These are phyloP conservation scores for Haemorhous mexicanus DNA, from an alignment of 2,113 vertebrate genomes.

Conservation along the genomic window DNA sequence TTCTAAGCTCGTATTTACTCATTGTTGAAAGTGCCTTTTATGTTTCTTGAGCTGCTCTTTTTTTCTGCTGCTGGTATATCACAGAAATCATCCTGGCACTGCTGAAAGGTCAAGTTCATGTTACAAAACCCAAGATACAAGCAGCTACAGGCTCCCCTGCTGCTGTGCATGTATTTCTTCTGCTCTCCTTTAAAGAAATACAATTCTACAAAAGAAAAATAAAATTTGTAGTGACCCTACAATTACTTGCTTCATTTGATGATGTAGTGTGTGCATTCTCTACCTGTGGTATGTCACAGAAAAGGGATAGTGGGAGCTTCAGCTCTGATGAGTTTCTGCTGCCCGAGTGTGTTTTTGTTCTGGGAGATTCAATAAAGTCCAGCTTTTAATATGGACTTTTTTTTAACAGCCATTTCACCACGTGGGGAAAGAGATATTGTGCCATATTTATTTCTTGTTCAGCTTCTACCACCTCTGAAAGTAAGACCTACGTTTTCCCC, in stretches of 20 bases:
- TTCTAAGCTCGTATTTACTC: neutral
- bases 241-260: neutral
- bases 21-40: neutral
- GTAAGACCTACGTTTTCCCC: neutral
- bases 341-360: neutral
- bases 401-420: neutral
- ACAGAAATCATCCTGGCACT: neutral
- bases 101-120: conserved; percentile 12
- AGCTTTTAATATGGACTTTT: neutral
- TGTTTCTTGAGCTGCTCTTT: neutral
- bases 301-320: neutral
- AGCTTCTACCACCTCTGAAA: neutral
- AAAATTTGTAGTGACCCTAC: neutral
- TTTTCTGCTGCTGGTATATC: neutral
- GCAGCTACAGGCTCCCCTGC: neutral
- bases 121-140: neutral
- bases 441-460: neutral
- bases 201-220: neutral
- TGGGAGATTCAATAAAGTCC: neutral
- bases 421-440: neutral
- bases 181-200: neutral
- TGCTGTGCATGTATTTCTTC: neutral
- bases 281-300: neutral
- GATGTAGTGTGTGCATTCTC: neutral
- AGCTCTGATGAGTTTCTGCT: neutral